Percentiles rank a stretch among this genome's conserved stretches.
Evolutionary conservation across 2,113 vertebrate species (phyloP).

Genomic region (Motacilla alba): DNA sequence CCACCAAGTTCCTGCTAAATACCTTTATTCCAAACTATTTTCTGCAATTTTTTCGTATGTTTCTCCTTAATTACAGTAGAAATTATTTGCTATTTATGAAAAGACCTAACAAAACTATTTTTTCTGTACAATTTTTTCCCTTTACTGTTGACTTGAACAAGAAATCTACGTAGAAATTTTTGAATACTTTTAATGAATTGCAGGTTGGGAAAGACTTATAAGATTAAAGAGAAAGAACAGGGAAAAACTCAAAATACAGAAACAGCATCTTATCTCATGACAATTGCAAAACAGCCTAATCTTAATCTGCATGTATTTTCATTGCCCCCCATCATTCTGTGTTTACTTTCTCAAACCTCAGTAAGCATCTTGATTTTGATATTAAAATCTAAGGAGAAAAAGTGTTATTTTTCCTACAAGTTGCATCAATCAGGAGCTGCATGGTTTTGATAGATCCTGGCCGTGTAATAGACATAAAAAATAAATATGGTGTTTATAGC

Average conservation of each 20-base stretch:
- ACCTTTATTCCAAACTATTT: background rate
- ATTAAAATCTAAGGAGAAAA: background rate
- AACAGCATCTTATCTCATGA: background rate
- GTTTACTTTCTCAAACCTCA: background rate
- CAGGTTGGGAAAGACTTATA: background rate
- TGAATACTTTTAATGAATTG: background rate
- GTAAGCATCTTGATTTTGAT: background rate
- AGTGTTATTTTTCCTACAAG: background rate
- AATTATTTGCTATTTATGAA: background rate
- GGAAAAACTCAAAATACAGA: background rate
- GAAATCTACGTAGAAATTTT: background rate
- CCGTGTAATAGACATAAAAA: background rate
- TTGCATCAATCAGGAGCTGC: background rate
- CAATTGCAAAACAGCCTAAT: background rate
- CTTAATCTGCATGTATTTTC: background rate
- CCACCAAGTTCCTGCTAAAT: background rate
- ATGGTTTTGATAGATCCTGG: background rate
- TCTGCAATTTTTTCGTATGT: background rate
- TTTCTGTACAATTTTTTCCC: background rate
- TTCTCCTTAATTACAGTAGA: background rate
- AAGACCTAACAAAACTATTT: background rate
- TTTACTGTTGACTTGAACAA: background rate
- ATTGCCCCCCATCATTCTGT: background rate
- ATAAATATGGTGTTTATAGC: background rate
- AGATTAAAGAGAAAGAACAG: background rate